Base-by-base conservation (phyloP, 2,888 invertebrate species). In the Drosophila cognata region DNA sequence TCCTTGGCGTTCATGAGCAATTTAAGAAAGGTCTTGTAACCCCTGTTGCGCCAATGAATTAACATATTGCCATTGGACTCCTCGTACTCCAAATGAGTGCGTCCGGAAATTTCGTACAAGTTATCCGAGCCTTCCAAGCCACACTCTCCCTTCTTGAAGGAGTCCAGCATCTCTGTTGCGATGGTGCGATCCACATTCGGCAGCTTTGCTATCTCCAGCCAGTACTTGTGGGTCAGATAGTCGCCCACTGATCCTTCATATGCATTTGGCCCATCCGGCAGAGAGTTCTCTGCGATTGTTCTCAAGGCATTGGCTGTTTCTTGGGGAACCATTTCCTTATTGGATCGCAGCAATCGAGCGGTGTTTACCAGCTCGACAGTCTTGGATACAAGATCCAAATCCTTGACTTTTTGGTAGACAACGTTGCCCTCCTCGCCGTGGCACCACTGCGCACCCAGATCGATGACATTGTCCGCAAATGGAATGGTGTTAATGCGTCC, bases 401-500 rank as follows among this genome's bases (percentile, higher is more conserved):
- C 76, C 65, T 91, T 75, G 4, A 94, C 95, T 58, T 95, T 88
- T 58, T 95, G 93, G 79, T 94, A 95, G 0, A 96, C 94, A 43
- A 94, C 88, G 92, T 96, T 95, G 56, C 94, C 94, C 88, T 94
- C 93, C 89, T 96, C 95, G 0, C 97, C 93, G 29, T 92, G 93
- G 57, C 92, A 95, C 97, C 97, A 97, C 79, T 97, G 96, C 52
- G 96, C 97, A 0, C 97, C 97, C 55, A 96, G 89, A 89, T 97
- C 97, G 11, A 97, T 93, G 6, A 94, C 92, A 72, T 94, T 94
- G 2, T 94, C 94, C 1, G 93, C 95, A 78, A 94, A 94, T 0
- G 93, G 92, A 1, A 94, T 92, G 0, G 94, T 94, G 41, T 93
- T 84, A 36, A 96, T 94, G 66, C 96, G 93, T 6, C 96, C 96